Conservation (phyloP, 2,888 invertebrate genomes). For the Artemia sp. region DNA sequence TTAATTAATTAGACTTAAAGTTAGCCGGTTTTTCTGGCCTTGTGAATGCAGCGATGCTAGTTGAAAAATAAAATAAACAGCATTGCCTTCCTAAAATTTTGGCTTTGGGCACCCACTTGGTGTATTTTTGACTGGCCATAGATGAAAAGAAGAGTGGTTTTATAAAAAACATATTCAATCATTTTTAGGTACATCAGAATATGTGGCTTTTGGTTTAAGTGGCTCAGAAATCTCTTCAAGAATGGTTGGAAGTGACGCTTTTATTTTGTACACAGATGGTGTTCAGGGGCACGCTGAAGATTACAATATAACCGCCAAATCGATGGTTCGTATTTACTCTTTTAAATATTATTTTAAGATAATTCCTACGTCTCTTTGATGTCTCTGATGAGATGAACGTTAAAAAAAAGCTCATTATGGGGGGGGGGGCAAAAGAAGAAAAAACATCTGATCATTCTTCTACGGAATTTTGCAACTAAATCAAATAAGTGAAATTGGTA, state of each 20-base stretch:
- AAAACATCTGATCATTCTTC: too few species aligned
- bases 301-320: conserved; percentile 65
- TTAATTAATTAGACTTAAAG: too few species aligned
- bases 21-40: too few species aligned
- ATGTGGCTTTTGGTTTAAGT: conserved; percentile 75
- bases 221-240: conserved; percentile 49
- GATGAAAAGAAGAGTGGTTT: background rate
- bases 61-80: too few species aligned
- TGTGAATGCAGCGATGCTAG: too few species aligned
- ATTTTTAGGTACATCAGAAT: conserved; percentile 47
- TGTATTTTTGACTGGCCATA: background rate
- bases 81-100: too few species aligned
- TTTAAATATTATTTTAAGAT: background rate
- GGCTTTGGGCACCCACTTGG: too few species aligned
- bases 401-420: background rate
- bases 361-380: background rate
- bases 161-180: background rate
- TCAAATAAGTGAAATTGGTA: too few species aligned
- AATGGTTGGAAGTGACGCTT: conserved; percentile 72
- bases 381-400: background rate
- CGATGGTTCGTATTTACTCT: conserved; percentile 43
- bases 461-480: too few species aligned
- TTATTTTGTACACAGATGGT: conserved; percentile 54
- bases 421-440: too few species aligned
- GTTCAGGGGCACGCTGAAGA: conserved; percentile 56